Percentiles rank a stretch among this genome's conserved stretches.
These are phyloP conservation scores for Cantharis lateralis DNA, from an alignment of 2,888 invertebrate species.

Conservation along the genomic window DNA sequence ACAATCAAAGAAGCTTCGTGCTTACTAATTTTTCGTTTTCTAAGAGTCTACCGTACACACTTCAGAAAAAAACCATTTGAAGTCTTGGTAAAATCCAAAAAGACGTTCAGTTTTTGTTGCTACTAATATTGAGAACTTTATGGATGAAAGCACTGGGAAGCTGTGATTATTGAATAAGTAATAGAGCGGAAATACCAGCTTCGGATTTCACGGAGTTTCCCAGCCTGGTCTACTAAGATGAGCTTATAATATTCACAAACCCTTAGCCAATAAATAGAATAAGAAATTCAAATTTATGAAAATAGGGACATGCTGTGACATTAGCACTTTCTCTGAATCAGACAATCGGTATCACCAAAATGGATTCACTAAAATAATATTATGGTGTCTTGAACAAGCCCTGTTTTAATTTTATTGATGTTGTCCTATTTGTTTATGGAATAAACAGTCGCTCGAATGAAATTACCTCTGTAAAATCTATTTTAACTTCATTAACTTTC, in stretches of 20 bases:
- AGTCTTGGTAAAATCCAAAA: background rate
- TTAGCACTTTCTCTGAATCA: no score
- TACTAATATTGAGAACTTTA: no score
- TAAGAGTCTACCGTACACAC: background rate
- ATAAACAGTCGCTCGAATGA: background rate
- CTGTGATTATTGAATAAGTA: background rate
- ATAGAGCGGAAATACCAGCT: background rate
- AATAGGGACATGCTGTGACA: no score
- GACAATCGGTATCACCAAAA: no score
- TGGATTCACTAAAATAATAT: background rate
- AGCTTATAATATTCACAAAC: no score
- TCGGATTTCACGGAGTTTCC: background rate
- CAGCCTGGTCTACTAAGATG: no score
- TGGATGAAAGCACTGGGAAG: no score
- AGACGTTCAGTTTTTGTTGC: no score
- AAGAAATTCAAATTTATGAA: no score
- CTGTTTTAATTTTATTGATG: background rate
- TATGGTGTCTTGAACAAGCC: background rate
- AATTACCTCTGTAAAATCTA: background rate
- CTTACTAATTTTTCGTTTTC: background rate
- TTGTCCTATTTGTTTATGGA: background rate
- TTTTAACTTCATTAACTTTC: background rate
- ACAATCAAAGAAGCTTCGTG: background rate
- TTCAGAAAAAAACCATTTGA: background rate
- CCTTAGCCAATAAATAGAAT: no score